Base-by-base conservation (phyloP, 2,113 vertebrate species). In the Dasyurus viverrinus region DNA sequence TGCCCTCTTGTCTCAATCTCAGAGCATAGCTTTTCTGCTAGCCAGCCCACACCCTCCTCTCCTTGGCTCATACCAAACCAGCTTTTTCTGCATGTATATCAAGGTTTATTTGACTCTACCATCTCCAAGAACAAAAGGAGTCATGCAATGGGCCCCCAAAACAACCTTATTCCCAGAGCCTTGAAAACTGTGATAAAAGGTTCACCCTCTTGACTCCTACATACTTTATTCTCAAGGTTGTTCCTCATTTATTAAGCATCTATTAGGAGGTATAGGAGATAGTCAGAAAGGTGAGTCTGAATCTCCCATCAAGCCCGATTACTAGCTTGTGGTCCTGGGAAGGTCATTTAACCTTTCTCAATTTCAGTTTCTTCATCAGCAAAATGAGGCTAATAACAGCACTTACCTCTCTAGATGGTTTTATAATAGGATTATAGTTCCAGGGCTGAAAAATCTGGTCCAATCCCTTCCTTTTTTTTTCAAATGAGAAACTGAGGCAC, bases 151-250 rank as follows among this genome's bases (percentile, higher is more conserved):
- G 53, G 19, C 12, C 30, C n/a, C 14, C 23, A 12, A 8, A 1
- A 50, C 24, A 42, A 8, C 25, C 11, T 25, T 3, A 0, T 23
- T 42, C 27, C 10, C 60, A 50, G 50, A 8, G 48, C 27, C 50
- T 52, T 3, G 1, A 0, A 27, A 8, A 19, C 30, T 0, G 0
- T 2, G 24, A 42, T 0, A 0, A 76, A 27, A 27, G 48, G 30
- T 0, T 36, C 89, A 42, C 60, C 27, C 52, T 68, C 57, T 53
- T 36, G 76, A 30, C 60, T 93, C 42, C 11, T 23, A n/a, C 0
- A 1, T 9, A 53, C 16, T 76, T 53, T 0, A 1, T 2, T n/a
- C 60, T 14, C 30, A 76, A 76, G 36, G 5, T 14, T n/a, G 12
- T 76, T n/a, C 36, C 6, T 30, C 36, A 76, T n/a, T 76, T 76